Percentiles rank a stretch among this genome's conserved stretches.
Conservation (phyloP, 1,140 invertebrate species). For the Lysiphlebus fabarum region DNA sequence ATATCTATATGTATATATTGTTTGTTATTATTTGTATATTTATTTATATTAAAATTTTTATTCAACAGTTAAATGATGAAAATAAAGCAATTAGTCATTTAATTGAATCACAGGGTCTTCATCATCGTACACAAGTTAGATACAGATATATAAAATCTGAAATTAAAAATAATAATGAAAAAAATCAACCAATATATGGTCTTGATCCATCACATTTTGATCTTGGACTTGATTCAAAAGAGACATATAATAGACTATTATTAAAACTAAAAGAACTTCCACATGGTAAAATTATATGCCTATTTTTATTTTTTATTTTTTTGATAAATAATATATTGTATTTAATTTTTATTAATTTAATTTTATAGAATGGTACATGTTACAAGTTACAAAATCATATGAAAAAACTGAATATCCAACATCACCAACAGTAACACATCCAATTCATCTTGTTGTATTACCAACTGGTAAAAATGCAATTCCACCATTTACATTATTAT, state of each 20-base stretch:
- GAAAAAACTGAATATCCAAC: conserved; percentile 50
- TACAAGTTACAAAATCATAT: conserved; percentile 59
- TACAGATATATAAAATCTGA: conserved; percentile 39
- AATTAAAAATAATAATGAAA: conserved; percentile 25
- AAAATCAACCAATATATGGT: conserved; percentile 13
- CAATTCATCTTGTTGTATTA: conserved; percentile 56
- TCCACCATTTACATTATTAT: conserved; percentile 51
- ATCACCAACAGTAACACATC: conserved; percentile 47
- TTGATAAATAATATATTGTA: conserved; percentile 38
- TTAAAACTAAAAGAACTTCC: no score
- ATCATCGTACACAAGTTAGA: conserved; percentile 42
- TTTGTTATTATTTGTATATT: no score
- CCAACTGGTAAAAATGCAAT: conserved; percentile 52
- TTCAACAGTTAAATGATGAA: conserved; percentile 39
- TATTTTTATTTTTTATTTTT: conserved; percentile 31
- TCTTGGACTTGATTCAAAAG: conserved; percentile 32
- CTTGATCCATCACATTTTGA: neutral
- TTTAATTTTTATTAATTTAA: conserved; percentile 33
- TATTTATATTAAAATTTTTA: no score
- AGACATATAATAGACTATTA: no score
- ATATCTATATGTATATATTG: no score
- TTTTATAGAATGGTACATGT: conserved; percentile 61
- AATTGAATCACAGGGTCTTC: conserved; percentile 42
- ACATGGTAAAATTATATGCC: conserved; percentile 22
- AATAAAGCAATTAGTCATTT: conserved; percentile 41